Conservation (phyloP, 2,888 invertebrate species). For the Caenorhabditis imperialis region DNA sequence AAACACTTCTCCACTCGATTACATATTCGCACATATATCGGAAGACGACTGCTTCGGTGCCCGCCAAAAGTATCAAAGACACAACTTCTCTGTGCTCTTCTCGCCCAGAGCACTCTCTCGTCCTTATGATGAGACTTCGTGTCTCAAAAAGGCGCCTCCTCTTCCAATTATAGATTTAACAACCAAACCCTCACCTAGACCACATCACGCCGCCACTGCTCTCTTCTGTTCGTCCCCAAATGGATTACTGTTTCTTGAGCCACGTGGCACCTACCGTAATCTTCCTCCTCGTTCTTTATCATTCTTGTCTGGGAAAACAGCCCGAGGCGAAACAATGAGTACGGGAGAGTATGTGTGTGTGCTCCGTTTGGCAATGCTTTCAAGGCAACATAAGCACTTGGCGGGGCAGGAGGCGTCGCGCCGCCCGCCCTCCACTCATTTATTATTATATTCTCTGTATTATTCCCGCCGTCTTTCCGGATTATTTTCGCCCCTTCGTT, state of each 20-base stretch:
- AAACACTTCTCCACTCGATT: conserved; percentile 54
- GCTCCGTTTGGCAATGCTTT: conserved; percentile 42
- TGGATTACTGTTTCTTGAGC: too few relatives aligned
- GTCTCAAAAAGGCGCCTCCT: conserved; percentile 23
- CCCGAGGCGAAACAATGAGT: conserved; percentile 54
- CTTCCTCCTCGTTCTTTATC: conserved; percentile 9
- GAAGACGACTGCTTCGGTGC: conserved; percentile 36
- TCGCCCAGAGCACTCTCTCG: conserved; percentile 11
- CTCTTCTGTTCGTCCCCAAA: too few relatives aligned
- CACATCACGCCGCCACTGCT: too few relatives aligned
- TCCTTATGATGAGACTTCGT: conserved; percentile 37
- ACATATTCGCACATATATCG: conserved; percentile 55
- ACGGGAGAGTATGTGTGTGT: conserved; percentile 21
- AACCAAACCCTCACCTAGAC: conserved; percentile 7
- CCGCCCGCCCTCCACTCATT: conserved; percentile 30
- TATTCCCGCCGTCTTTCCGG: conserved; percentile 45
- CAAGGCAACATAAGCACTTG: conserved; percentile 48
- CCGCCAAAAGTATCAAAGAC: conserved; percentile 52
- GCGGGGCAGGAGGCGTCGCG: conserved; percentile 37
- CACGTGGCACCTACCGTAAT: too few relatives aligned
- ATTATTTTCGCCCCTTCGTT: conserved; percentile 33
- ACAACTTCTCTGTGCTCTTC: conserved; percentile 15
- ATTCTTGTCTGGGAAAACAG: conserved; percentile 29
- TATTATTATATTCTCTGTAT: conserved; percentile 53
- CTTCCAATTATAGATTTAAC: conserved; percentile 43